These are phyloP conservation scores for Poicephalus meyeri DNA, from an alignment of 2,113 vertebrate genomes.

Conservation along the genomic window DNA sequence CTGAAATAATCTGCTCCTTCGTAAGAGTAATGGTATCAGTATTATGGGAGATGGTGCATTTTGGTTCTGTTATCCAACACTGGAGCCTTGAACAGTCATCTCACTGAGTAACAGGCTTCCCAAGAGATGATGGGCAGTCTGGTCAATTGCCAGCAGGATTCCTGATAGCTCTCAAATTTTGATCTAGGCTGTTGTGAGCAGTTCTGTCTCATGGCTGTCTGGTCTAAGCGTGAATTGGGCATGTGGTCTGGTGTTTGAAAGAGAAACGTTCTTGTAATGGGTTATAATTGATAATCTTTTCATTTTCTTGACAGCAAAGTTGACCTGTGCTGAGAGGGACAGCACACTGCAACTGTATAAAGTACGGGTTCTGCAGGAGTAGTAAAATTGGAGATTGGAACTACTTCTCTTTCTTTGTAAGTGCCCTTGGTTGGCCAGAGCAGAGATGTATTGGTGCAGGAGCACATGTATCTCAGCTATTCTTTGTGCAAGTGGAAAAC, in stretches of 20 bases:
- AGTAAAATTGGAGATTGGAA: background rate
- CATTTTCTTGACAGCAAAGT: background rate
- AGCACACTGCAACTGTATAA: background rate
- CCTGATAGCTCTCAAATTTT: background rate
- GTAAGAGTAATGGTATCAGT: background rate
- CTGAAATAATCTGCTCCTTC: background rate
- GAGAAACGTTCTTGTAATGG: background rate
- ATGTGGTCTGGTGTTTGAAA: background rate
- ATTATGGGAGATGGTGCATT: background rate
- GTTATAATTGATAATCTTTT: background rate
- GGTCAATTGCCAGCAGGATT: background rate
- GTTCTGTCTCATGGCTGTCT: background rate
- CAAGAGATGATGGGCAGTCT: background rate
- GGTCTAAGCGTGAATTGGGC: background rate
- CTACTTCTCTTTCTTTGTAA: background rate
- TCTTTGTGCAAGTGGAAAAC: background rate
- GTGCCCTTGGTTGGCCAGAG: background rate
- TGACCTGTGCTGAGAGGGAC: background rate
- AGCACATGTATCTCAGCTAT: accelerated
- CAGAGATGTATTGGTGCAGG: background rate
- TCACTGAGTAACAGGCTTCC: background rate
- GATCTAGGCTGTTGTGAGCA: background rate
- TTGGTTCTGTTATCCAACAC: background rate
- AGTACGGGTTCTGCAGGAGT: background rate
- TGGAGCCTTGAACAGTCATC: background rate